phyloP scores from a whole-genome alignment of 2,113 vertebrate genomes.

The Stigmatopora nigra region DNA sequence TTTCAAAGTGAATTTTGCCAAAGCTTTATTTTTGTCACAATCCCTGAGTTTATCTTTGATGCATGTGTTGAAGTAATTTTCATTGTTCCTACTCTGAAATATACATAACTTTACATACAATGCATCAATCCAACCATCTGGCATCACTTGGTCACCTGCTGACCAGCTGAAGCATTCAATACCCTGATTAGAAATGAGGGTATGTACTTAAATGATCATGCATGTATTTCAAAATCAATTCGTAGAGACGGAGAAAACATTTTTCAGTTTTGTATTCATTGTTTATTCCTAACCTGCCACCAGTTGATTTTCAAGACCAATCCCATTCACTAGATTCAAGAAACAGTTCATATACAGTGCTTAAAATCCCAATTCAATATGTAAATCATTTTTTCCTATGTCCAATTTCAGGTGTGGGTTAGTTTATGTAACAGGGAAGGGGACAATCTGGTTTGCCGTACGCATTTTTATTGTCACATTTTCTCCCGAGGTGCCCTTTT shows the following conservation, averaged over 20 bases:
- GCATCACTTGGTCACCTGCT: no score
- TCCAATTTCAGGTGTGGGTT: not conserved
- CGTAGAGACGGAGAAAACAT: no score
- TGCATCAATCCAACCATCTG: no score
- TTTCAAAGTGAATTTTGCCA: not conserved
- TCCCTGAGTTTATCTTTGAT: not conserved
- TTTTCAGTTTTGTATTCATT: not conserved
- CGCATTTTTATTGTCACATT: not conserved
- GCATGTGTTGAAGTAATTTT: not conserved
- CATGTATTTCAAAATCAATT: no score
- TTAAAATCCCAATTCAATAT: not conserved
- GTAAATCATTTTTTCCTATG: not conserved
- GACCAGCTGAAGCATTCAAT: no score
- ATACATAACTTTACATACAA: not conserved
- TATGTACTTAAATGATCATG: no score
- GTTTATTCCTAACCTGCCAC: not conserved
- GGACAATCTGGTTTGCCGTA: not conserved
- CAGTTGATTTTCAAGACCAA: not conserved
- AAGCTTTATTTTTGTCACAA: not conserved
- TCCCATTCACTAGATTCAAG: not conserved
- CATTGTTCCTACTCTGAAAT: not conserved
- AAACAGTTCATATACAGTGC: not conserved
- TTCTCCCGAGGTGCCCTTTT: not conserved
- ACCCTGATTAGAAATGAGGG: no score
- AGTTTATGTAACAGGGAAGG: not conserved